Base-by-base conservation (phyloP, 2,113 vertebrate species). In the Stigmatopora nigra region DNA sequence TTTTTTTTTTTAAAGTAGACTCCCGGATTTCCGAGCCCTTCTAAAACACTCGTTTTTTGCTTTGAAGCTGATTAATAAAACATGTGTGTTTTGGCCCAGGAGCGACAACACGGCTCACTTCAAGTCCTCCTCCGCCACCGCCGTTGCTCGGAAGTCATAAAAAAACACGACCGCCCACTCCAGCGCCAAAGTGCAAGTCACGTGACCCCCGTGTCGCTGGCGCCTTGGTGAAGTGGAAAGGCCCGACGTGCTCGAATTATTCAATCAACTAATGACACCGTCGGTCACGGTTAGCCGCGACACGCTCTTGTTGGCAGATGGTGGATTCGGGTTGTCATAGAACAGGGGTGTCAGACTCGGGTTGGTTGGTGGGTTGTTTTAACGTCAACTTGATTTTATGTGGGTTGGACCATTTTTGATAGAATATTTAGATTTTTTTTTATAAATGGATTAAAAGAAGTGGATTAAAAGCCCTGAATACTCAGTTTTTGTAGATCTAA, bases 191-290 rank as follows among this genome's bases (percentile, higher is more conserved):
- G 22, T 10, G 53, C 10, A 14, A 1, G 10, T 56, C 53, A 31
- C 53, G 25, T 56, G 53, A 15, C 53, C 53, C 53, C 15, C 22
- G 22, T 56, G 53, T 56, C 68, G 47, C 35, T 55, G 2, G 10
- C 41, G 25, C 41, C 38, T 11, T 67, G 71, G 72, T 70, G 75
- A 75, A 75, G 66, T 75, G 73, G 75, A 86, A 76, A 82, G 73
- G 77, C 38, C 41, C 38, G 38, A 22, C 82, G 63, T 85, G 73
- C 78, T 82, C 82, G 87, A 87, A 87, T 88, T 89, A 87, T 89
- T 88, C 87, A 85, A 86, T 85, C 78, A 88, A 88, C 84, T 88
- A 85, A 89, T 89, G 87, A 88, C 87, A 87, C 83, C 73, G 87
- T 89, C 87, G 88, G 89, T 90, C 87, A 89, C 82, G 84, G 85